These are phyloP conservation scores for Eupeodes latifasciatus DNA, from an alignment of 2,888 invertebrate genomes.

Conservation along the genomic window DNA sequence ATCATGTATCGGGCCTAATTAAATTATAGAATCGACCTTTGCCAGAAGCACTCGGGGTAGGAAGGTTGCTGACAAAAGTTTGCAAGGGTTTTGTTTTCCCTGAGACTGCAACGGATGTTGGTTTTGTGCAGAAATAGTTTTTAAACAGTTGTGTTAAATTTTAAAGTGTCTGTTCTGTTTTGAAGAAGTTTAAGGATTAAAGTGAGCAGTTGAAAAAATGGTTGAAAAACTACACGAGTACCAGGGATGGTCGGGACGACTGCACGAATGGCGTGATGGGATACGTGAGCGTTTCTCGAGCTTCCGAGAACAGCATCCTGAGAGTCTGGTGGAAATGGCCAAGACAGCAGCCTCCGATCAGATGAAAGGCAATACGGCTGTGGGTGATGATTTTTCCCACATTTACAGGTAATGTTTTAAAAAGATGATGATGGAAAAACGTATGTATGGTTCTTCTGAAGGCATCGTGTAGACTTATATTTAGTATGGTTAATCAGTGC, in stretches of 20 bases:
- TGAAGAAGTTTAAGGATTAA: background rate
- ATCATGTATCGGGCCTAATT: slow-evolving; percentile 71
- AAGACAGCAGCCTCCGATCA: slow-evolving; percentile 82
- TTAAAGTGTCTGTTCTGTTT: no score
- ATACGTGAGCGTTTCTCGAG: slow-evolving; percentile 87
- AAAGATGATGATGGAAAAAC: no score
- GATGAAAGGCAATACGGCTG: slow-evolving; percentile 82
- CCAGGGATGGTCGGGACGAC: slow-evolving; percentile 89
- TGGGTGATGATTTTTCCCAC: slow-evolving; percentile 87
- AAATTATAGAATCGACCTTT: slow-evolving; percentile 71
- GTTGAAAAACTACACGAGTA: slow-evolving; percentile 92
- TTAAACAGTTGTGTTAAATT: no score
- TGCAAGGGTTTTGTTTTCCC: slow-evolving; percentile 27
- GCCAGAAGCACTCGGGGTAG: slow-evolving; percentile 30
- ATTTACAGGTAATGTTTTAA: slow-evolving; percentile 86
- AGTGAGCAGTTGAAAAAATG: slow-evolving; percentile 59
- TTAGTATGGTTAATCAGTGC: background rate
- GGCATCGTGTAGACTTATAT: background rate
- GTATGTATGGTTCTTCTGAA: background rate
- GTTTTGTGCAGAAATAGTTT: background rate
- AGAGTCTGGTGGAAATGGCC: slow-evolving; percentile 85
- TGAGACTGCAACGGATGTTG: background rate
- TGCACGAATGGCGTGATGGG: slow-evolving; percentile 88
- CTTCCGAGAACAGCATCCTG: slow-evolving; percentile 87
- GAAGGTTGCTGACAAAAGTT: slow-evolving; percentile 46